A percentile compares a stretch with the other conserved stretches of the same genome.
These are phyloP conservation scores for Pavo muticus DNA, from an alignment of 2,113 vertebrate genomes.

Conservation along the genomic window DNA sequence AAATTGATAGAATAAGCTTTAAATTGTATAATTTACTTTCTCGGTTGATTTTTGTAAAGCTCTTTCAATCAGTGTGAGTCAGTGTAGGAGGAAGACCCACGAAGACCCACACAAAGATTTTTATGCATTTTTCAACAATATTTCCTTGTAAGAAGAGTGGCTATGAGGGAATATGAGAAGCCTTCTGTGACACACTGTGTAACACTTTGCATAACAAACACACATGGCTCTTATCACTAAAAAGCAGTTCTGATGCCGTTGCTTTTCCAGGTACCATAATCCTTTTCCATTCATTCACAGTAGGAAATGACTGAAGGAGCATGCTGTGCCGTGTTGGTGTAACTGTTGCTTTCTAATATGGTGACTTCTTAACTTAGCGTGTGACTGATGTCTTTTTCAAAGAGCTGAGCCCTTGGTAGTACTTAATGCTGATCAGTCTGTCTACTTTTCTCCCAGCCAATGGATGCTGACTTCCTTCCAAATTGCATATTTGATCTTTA, in stretches of 20 bases:
- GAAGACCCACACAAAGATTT: background rate
- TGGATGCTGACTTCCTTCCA: background rate
- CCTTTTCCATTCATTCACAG: background rate
- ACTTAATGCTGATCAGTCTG: background rate
- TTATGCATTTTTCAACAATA: background rate
- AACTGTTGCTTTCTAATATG: background rate
- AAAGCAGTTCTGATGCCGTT: background rate
- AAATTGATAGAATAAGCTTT: background rate
- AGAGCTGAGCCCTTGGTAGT: background rate
- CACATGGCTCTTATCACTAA: background rate
- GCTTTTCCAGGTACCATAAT: background rate
- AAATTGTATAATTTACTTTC: background rate
- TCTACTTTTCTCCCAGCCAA: background rate
- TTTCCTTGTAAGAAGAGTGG: background rate
- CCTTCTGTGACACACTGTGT: background rate
- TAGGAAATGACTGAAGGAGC: background rate
- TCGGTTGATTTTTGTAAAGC: background rate
- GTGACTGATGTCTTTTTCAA: background rate
- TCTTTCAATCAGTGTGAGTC: background rate
- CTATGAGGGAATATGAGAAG: background rate
- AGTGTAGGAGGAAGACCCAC: background rate
- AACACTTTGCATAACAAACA: background rate
- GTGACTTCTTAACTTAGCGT: background rate
- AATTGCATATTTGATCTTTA: background rate
- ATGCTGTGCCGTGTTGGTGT: background rate